Base-by-base conservation (phyloP, 2,888 invertebrate genomes). In the Pyrocoelia pectoralis region DNA sequence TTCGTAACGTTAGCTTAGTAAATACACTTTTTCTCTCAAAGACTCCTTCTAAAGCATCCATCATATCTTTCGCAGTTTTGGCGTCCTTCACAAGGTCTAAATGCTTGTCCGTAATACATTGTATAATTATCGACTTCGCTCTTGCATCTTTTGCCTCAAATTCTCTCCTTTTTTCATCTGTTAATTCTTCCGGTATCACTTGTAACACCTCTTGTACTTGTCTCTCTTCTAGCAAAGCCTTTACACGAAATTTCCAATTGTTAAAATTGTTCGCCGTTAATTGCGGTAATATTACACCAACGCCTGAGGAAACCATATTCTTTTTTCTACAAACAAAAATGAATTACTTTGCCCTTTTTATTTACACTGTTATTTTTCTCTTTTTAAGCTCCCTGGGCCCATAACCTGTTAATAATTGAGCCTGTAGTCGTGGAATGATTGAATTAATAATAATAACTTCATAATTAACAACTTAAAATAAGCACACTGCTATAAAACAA, bases 1-100 rank as follows among this genome's bases (percentile, higher is more conserved):
- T 72, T 55, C 70, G 53, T 28, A 71, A 43, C 46, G 61, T 68
- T 15, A 72, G 50, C 43, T 72, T n/a, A n/a, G n/a, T n/a, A n/a
- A n/a, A n/a, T n/a, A n/a, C n/a, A n/a, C n/a, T n/a, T n/a, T n/a
- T n/a, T 41, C 68, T 64, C 61, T 71, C 65, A 43, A 72, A 73
- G 9, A 66, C 66, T 0, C 33, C 29, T 66, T 69, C 63, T 28
- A 73, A 53, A 13, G 70, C 68, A 50, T 60, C 62, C 71, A 72
- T 72, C 70, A 73, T 73, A 49, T 69, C 24, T 52, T 57, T 71
- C 14, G 71, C 66, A 15, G 66, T 71, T 9, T 65, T 61, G 59
- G 67, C 68, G 13, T 73, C 72, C 60, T 73, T 73, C 12, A 73
- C 55, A 50, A 67, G 60, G 29, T 74, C 67, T 14, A 73, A 55